These are phyloP conservation scores for Gadus chalcogrammus DNA, from an alignment of 2,113 vertebrate species.

Conservation along the genomic window DNA sequence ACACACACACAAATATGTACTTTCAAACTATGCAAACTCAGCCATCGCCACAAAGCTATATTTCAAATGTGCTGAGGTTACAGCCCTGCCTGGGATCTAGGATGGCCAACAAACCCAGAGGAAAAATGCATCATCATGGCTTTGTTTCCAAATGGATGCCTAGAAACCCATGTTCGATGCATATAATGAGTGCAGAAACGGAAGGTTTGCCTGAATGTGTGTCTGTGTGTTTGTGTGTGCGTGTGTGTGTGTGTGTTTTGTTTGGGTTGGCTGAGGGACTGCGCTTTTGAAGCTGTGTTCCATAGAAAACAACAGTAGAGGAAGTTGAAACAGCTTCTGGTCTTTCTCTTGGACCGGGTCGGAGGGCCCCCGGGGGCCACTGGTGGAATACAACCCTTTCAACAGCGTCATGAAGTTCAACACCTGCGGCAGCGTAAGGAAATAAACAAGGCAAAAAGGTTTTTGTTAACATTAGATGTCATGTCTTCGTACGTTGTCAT, in stretches of 20 bases:
- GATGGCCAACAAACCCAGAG: no score
- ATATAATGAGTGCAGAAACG: no score
- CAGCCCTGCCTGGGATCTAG: no score
- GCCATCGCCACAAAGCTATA: no score
- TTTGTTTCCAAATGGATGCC: no score
- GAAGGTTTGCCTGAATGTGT: slow-evolving; percentile 5
- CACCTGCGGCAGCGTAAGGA: slow-evolving; percentile 52
- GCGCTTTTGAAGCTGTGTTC: slow-evolving; percentile 60
- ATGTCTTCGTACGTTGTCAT: no score
- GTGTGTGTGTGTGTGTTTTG: slow-evolving; percentile 26
- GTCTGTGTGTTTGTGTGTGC: slow-evolving; percentile 22
- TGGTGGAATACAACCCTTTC: slow-evolving; percentile 49
- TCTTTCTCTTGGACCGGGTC: slow-evolving; percentile 62
- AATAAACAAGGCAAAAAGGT: slow-evolving; percentile 33
- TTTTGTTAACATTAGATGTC: no score
- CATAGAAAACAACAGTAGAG: slow-evolving; percentile 61
- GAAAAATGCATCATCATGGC: no score
- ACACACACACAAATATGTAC: no score
- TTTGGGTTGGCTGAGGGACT: slow-evolving; percentile 37
- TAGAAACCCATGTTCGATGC: no score
- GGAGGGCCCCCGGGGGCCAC: slow-evolving; percentile 40
- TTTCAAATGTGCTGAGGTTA: no score
- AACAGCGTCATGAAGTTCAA: slow-evolving; percentile 45
- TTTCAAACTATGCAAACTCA: no score
- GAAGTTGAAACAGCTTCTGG: slow-evolving; percentile 68